Percentiles rank a stretch among this genome's conserved stretches.
Evolutionary conservation across 2,797 vertebrate species (phyloP).

Genomic region (Caiman crocodilus): DNA sequence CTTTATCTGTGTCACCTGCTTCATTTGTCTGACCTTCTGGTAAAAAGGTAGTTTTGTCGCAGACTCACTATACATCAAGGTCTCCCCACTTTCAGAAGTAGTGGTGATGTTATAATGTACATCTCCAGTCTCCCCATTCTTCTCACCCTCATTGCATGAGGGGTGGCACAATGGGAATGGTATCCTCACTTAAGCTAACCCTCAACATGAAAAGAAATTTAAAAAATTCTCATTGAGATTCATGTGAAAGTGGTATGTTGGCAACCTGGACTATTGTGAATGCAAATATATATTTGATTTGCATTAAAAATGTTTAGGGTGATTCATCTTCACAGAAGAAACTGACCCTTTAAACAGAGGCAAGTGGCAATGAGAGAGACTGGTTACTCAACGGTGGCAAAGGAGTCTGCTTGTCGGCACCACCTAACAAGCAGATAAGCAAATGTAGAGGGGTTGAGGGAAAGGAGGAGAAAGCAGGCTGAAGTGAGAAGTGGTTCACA

Average conservation of each 20-base stretch:
- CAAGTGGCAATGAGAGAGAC: not conserved
- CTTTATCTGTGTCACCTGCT: not conserved
- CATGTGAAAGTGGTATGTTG: not conserved
- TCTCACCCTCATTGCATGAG: not conserved
- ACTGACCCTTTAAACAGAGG: not conserved
- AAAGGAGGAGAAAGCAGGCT: conserved; percentile 14
- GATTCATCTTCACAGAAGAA: not conserved
- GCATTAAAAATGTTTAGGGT: too few relatives aligned
- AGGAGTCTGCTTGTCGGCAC: not conserved
- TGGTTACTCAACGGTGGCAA: not conserved
- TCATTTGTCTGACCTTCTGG: not conserved
- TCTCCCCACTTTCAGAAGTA: not conserved
- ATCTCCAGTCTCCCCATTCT: not conserved
- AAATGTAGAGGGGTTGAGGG: not conserved
- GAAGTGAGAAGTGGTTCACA: not conserved
- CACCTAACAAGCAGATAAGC: not conserved
- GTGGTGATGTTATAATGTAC: fast-evolving
- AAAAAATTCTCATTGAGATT: not conserved
- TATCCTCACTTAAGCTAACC: not conserved
- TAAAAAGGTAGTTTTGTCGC: conserved; percentile 4
- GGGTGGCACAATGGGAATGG: not conserved
- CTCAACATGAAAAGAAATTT: not conserved
- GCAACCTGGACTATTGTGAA: not conserved
- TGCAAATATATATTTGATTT: not conserved
- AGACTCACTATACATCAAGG: not conserved